A percentile compares a stretch with the other conserved stretches of the same genome.
These are phyloP conservation scores for Lutraria rhynchaena DNA, from an alignment of 1,140 invertebrate species.

Conservation along the genomic window DNA sequence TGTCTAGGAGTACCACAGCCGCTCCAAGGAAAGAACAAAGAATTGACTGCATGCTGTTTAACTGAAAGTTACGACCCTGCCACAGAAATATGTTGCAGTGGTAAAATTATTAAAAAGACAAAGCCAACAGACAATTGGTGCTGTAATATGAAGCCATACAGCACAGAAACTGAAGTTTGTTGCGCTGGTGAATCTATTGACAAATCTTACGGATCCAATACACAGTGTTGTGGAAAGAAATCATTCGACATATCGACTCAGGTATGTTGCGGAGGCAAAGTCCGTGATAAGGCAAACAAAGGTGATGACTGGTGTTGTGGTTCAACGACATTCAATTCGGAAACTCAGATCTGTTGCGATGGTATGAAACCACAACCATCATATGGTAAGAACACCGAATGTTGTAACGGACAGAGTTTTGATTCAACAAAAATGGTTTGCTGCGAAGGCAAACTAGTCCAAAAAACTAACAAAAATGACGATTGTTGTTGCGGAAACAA, in stretches of 20 bases:
- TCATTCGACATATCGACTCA: constrained; percentile 31
- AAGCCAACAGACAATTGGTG: constrained; percentile 48
- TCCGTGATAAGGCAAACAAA: constrained; percentile 35
- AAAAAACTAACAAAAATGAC: constrained; percentile 45
- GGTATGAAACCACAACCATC: constrained; percentile 42
- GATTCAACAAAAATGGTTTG: constrained; percentile 47
- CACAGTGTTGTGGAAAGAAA: constrained; percentile 45
- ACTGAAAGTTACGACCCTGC: constrained; percentile 42
- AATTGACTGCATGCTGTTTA: constrained; percentile 29
- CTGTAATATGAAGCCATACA: constrained; percentile 34
- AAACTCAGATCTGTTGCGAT: constrained; percentile 49
- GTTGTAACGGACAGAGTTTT: constrained; percentile 50
- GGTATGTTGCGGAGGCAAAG: constrained; percentile 43
- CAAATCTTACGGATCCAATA: constrained; percentile 28
- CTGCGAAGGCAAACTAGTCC: constrained; percentile 29
- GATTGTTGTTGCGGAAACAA: constrained; percentile 54
- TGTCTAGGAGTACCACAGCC: constrained; percentile 39
- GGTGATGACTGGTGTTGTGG: constrained; percentile 53
- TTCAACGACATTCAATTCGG: constrained; percentile 22
- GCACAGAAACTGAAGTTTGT: constrained; percentile 38
- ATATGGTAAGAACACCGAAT: constrained; percentile 30
- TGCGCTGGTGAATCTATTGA: constrained; percentile 40
- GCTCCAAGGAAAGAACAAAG: constrained; percentile 21
- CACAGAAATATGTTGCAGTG: constrained; percentile 50
- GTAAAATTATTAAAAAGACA: constrained; percentile 34